These are phyloP conservation scores for Excalfactoria chinensis DNA, from an alignment of 2,113 vertebrate genomes.

Conservation along the genomic window DNA sequence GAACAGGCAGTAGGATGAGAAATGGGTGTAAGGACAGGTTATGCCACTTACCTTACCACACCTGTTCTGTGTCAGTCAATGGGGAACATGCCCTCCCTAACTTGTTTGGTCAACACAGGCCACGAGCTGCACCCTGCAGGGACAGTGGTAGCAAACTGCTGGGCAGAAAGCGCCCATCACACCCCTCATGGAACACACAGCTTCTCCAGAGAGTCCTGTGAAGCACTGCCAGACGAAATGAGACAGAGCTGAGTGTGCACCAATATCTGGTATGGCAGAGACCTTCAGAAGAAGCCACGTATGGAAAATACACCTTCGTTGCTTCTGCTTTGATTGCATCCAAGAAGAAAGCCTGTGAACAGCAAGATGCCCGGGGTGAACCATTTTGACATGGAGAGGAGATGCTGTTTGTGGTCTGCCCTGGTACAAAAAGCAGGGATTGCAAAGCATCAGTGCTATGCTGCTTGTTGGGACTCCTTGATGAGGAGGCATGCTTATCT, in stretches of 20 bases:
- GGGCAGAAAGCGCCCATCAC: background rate
- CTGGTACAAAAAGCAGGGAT: background rate
- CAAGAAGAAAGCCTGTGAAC: background rate
- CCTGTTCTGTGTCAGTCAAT: background rate
- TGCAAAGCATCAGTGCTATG: background rate
- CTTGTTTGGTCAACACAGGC: background rate
- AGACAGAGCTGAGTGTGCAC: background rate
- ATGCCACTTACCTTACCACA: fast-evolving
- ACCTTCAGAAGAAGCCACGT: fast-evolving
- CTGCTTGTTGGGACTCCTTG: background rate
- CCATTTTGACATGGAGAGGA: background rate
- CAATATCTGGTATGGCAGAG: background rate
- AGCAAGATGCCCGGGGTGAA: background rate
- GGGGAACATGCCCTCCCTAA: background rate
- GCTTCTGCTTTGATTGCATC: background rate
- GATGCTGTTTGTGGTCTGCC: background rate
- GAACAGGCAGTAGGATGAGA: background rate
- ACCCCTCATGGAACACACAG: background rate
- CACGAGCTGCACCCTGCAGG: background rate
- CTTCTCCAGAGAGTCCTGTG: background rate
- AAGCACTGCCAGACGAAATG: fast-evolving
- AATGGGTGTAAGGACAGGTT: background rate
- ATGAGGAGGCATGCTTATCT: background rate
- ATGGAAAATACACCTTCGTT: background rate
- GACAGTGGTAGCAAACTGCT: background rate